Conservation (phyloP, 2,797 vertebrate species). For the Cirrhinus mrigala region DNA sequence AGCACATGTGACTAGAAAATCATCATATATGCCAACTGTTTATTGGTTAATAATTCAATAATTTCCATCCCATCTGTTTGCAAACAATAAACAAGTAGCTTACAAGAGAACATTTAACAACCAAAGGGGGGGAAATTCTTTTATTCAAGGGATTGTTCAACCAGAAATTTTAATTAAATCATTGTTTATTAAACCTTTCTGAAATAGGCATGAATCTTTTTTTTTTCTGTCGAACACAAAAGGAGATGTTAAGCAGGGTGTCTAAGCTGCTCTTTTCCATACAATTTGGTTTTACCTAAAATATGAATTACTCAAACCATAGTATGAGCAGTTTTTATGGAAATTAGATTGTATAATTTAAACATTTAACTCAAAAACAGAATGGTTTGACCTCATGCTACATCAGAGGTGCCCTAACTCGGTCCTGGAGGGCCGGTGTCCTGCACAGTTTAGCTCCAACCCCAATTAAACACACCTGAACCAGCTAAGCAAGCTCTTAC, state of each 20-base stretch:
- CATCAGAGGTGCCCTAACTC: too few relatives aligned
- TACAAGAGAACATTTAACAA: neutral
- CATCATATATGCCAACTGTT: neutral
- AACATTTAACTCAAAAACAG: too few relatives aligned
- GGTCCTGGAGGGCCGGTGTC: too few relatives aligned
- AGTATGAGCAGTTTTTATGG: too few relatives aligned
- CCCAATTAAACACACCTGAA: too few relatives aligned
- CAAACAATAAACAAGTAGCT: neutral
- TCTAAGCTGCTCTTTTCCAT: neutral
- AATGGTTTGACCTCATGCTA: too few relatives aligned
- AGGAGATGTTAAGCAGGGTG: neutral
- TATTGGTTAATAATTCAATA: slow-evolving; percentile 1
- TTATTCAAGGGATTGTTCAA: neutral
- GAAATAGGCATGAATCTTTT: neutral
- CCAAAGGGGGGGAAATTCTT: neutral
- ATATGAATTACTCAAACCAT: too few relatives aligned
- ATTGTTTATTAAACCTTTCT: neutral
- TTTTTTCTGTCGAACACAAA: neutral
- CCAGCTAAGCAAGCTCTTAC: too few relatives aligned
- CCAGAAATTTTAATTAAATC: neutral
- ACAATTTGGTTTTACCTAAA: neutral
- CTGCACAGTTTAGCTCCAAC: too few relatives aligned
- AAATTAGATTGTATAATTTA: too few relatives aligned
- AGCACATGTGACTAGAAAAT: neutral
- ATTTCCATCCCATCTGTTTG: slow-evolving; percentile 1